These are phyloP conservation scores for Varecia variegata DNA, from an alignment of 2,797 vertebrate species.

Conservation along the genomic window DNA sequence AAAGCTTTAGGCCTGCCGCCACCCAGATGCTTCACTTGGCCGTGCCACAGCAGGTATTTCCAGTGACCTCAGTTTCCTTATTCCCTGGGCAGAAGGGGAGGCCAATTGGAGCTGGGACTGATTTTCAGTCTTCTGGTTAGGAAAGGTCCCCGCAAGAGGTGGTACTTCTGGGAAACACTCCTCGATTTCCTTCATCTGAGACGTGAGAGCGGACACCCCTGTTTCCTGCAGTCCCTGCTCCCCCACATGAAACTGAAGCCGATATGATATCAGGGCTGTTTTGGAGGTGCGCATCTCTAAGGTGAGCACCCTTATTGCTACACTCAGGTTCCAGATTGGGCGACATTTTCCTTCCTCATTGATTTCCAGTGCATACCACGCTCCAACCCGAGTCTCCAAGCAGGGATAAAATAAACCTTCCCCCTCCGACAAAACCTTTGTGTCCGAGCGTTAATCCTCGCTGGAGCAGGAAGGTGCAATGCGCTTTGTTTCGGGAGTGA, in stretches of 20 bases:
- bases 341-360: slow-evolving; percentile 57
- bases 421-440: slow-evolving; percentile 82
- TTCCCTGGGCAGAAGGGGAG: not conserved
- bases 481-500: slow-evolving; percentile 78
- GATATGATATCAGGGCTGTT: not conserved
- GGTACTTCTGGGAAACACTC: rapidly evolving
- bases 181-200: rapidly evolving
- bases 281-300: slow-evolving; percentile 23
- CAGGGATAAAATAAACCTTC: slow-evolving; percentile 83
- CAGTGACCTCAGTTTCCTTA: not conserved
- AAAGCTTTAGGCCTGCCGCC: not conserved
- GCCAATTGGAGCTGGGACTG: not conserved
- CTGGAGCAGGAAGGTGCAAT: slow-evolving; percentile 77
- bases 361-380: slow-evolving; percentile 68
- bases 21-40: not conserved
- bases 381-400: slow-evolving; percentile 18
- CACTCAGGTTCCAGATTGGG: slow-evolving; percentile 44
- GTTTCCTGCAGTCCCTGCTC: not conserved
- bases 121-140: not conserved
- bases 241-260: slow-evolving; percentile 55
- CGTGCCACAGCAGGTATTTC: not conserved
- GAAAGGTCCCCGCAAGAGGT: not conserved
- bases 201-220: not conserved
- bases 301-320: slow-evolving; percentile 48
- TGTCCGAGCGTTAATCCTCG: slow-evolving; percentile 76